These are phyloP conservation scores for Anthopleura sola DNA, from an alignment of 64 coral and sea anemone species.

Conservation along the genomic window DNA sequence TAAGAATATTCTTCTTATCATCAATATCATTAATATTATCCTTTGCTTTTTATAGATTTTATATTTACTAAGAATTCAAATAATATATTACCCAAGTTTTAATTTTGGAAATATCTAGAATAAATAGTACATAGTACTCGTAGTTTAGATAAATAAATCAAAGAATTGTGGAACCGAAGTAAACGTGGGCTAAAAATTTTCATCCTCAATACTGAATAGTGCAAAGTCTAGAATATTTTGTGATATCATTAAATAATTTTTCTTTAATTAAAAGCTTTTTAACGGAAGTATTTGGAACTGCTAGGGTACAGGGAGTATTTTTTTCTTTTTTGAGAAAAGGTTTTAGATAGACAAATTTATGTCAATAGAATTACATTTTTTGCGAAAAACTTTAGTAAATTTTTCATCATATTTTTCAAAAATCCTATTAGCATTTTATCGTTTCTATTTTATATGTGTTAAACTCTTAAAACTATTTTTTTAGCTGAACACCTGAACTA, in stretches of 20 bases:
- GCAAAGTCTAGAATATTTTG: not conserved
- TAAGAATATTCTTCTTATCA: slow-evolving; percentile 27
- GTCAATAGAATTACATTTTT: not conserved
- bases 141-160: slow-evolving; percentile 33
- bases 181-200: not conserved
- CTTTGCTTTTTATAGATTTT: slow-evolving; percentile 87
- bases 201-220: not conserved
- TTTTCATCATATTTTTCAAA: slow-evolving; percentile 9
- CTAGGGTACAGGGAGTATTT: not conserved
- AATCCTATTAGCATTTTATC: not conserved
- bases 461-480: slow-evolving; percentile 8
- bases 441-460: not conserved
- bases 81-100: slow-evolving; percentile 70
- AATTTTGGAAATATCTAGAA: slow-evolving; percentile 58
- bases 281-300: not conserved
- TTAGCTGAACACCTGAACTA: not conserved
- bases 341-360: not conserved
- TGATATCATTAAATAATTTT: not conserved
- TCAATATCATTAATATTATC: slow-evolving; percentile 43
- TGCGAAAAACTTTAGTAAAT: not conserved
- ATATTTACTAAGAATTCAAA: slow-evolving; percentile 72
- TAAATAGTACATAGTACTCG: slow-evolving; percentile 25
- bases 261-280: slow-evolving; percentile 3
- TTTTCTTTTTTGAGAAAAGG: not conserved
- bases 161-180: not conserved